Conservation (phyloP, 2,888 invertebrate genomes). For the Dendrolimus pini region DNA sequence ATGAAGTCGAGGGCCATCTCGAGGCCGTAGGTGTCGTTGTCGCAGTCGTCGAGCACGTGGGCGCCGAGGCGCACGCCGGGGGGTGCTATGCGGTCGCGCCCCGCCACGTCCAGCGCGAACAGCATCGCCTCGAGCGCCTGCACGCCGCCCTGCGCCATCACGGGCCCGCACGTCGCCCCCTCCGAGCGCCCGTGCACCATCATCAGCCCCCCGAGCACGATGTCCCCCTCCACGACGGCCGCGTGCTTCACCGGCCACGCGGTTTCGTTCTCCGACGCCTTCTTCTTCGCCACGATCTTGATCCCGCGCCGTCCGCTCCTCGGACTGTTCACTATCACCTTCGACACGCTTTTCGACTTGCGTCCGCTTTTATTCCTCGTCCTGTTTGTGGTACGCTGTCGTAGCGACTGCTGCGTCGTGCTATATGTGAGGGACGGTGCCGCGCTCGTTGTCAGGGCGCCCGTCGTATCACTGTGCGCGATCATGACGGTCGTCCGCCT, state of each 20-base stretch:
- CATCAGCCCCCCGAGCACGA: conserved; percentile 92
- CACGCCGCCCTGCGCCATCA: conserved; percentile 93
- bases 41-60: conserved; percentile 93
- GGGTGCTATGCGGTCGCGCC: conserved; percentile 77
- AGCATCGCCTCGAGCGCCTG: conserved; percentile 93
- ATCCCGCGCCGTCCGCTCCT: background rate
- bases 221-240: conserved; percentile 88
- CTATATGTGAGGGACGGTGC: background rate
- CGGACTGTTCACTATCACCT: conserved; percentile 1
- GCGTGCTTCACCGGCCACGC: conserved; percentile 87
- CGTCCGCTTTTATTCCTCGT: conserved; percentile 12
- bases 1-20: conserved; percentile 96
- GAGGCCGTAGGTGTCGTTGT: conserved; percentile 93
- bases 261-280: conserved; percentile 31
- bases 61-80: conserved; percentile 87
- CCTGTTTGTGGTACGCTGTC: conserved; percentile 6
- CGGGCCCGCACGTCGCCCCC: conserved; percentile 86
- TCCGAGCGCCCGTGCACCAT: conserved; percentile 93
- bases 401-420: background rate
- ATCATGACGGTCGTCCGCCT: too few species aligned
- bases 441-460: background rate
- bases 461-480: too few species aligned
- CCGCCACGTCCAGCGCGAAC: conserved; percentile 87
- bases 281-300: conserved; percentile 24
- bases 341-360: conserved; percentile 19